Conservation (phyloP, 2,113 vertebrate species). For the Mirza zaza region DNA sequence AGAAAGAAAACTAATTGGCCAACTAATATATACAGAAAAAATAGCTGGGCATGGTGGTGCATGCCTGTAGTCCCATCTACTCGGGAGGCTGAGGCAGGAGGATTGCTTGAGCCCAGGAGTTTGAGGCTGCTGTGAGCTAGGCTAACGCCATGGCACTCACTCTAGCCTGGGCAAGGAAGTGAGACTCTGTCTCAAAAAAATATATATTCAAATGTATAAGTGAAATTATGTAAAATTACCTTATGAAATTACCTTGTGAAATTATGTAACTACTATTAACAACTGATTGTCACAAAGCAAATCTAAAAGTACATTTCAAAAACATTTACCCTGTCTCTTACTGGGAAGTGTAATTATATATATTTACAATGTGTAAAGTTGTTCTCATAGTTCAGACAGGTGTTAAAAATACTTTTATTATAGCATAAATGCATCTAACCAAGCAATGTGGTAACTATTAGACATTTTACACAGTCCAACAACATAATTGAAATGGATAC, state of each 20-base stretch:
- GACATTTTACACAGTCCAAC: slow-evolving; percentile 33
- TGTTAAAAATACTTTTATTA: slow-evolving; percentile 67
- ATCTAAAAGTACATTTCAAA: slow-evolving; percentile 52
- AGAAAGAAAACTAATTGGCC: too few species aligned
- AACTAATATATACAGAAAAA: too few species aligned
- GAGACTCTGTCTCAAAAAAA: too few species aligned
- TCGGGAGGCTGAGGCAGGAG: too few species aligned
- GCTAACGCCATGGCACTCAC: too few species aligned
- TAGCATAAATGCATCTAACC: slow-evolving; percentile 56
- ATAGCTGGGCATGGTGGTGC: too few species aligned
- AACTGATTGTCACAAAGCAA: slow-evolving; percentile 47
- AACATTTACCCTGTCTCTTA: slow-evolving; percentile 31
- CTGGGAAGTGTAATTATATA: slow-evolving; percentile 14
- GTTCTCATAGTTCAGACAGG: slow-evolving; percentile 51
- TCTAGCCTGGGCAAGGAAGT: too few species aligned
- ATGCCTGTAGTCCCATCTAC: too few species aligned
- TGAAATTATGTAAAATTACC: not conserved
- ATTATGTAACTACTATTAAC: slow-evolving; percentile 52
- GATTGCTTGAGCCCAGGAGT: too few species aligned
- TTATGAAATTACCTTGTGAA: slow-evolving; percentile 13
- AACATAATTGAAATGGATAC: slow-evolving; percentile 42
- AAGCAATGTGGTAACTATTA: slow-evolving; percentile 52
- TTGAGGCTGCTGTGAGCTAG: too few species aligned
- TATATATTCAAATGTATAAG: slow-evolving; percentile 32
- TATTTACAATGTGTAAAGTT: slow-evolving; percentile 63